A percentile compares a stretch with the other conserved stretches of the same genome.
Evolutionary conservation across 2,888 invertebrate genomes (phyloP).

Genomic region (Nymphalis polychloros): DNA sequence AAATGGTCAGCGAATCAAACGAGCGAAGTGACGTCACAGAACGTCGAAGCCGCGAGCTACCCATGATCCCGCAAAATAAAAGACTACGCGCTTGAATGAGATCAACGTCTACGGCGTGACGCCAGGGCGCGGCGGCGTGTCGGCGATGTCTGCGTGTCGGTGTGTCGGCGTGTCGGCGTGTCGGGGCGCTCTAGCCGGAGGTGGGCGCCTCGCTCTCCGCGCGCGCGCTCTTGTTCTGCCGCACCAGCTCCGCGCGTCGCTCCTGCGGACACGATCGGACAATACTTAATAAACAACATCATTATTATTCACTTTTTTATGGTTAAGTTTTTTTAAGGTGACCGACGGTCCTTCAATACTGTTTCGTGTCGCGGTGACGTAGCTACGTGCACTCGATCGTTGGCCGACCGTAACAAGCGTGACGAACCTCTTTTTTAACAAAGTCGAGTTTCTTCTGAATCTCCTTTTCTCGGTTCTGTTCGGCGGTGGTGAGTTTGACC

Average conservation of each 20-base stretch:
- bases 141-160: constrained; percentile 10
- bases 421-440: constrained; percentile 89
- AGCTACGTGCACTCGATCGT: background rate
- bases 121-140: constrained; percentile 9
- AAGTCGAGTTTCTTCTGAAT: constrained; percentile 92
- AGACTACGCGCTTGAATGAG: constrained; percentile 21
- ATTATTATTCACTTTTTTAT: background rate
- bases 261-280: constrained; percentile 83
- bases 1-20: background rate
- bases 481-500: constrained; percentile 89
- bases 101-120: constrained; percentile 25
- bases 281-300: background rate
- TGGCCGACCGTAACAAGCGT: background rate
- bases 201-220: constrained; percentile 84
- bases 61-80: constrained; percentile 24
- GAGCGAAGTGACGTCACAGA: background rate
- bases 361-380: background rate
- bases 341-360: too few species aligned
- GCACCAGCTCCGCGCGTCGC: constrained; percentile 93
- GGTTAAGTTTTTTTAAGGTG: too few species aligned
- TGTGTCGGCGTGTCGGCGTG: constrained; percentile 31
- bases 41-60: constrained; percentile 1
- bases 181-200: constrained; percentile 62
- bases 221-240: constrained; percentile 92
- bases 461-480: constrained; percentile 92